phyloP scores from a whole-genome alignment of 53 echinoderm and acorn worm genomes.

The Patiria pectinifera region DNA sequence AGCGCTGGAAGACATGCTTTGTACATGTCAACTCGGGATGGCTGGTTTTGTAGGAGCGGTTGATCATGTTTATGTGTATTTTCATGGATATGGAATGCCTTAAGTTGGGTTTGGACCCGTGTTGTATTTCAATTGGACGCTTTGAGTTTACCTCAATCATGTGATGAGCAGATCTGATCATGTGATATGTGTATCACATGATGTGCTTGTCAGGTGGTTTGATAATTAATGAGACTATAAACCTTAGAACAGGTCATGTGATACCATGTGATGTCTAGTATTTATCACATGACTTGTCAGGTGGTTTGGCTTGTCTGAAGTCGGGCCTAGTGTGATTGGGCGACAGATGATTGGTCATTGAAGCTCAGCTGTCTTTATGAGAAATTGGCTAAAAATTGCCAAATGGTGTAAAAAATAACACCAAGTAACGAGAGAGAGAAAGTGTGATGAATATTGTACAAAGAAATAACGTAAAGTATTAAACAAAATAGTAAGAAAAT shows the following conservation, averaged over 20 bases:
- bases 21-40: neutral
- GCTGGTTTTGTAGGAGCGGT: no score
- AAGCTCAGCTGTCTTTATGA: neutral
- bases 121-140: neutral
- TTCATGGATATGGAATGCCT: neutral
- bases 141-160: neutral
- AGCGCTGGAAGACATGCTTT: neutral
- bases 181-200: neutral
- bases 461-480: conserved; percentile 32
- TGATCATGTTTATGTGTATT: no score
- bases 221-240: neutral
- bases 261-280: conserved; percentile 1
- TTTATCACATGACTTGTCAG: conserved; percentile 24
- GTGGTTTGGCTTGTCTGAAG: conserved; percentile 3
- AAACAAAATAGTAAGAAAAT: conserved; percentile 29
- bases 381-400: conserved; percentile 29
- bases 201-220: neutral
- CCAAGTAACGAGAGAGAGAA: conserved; percentile 25
- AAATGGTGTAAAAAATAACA: conserved; percentile 19
- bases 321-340: neutral
- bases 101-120: neutral
- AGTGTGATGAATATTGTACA: conserved; percentile 16
- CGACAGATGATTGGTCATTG: conserved; percentile 10
- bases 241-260: neutral
- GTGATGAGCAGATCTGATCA: neutral